Percentiles rank a stretch among this genome's conserved stretches.
Evolutionary conservation across 1,140 invertebrate genomes (phyloP).

Genomic region (Stratiolaelaps scimitus): DNA sequence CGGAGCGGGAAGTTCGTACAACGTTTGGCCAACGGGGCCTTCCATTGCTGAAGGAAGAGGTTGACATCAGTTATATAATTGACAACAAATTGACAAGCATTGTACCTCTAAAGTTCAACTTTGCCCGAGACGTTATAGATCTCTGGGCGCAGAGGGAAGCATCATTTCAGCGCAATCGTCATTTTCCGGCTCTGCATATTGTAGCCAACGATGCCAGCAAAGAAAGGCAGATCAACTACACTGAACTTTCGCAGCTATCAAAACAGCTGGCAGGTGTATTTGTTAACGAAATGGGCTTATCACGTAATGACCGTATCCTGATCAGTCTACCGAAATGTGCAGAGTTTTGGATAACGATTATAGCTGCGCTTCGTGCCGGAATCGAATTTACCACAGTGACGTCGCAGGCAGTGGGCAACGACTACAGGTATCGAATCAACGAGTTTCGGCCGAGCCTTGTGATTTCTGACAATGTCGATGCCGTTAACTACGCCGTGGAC

Average conservation of each 20-base stretch:
- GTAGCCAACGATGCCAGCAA: not conserved
- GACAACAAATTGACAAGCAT: not conserved
- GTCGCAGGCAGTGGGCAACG: not conserved
- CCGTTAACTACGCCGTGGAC: not conserved
- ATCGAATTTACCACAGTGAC: slow-evolving; percentile 3
- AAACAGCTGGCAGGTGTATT: slow-evolving; percentile 9
- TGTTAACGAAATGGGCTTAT: not conserved
- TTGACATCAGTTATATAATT: not conserved
- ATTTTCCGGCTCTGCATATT: not conserved
- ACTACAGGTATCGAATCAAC: not conserved
- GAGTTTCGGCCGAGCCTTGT: not conserved
- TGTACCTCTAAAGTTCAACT: slow-evolving; percentile 42
- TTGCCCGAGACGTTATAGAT: slow-evolving; percentile 42
- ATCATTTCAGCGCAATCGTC: slow-evolving; percentile 17
- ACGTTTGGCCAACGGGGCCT: not conserved
- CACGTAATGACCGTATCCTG: slow-evolving; percentile 38
- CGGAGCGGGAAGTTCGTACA: not conserved
- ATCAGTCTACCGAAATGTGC: slow-evolving; percentile 42
- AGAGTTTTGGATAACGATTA: slow-evolving; percentile 43
- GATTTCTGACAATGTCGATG: slow-evolving; percentile 4
- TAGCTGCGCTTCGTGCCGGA: slow-evolving; percentile 39
- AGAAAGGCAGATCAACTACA: slow-evolving; percentile 9
- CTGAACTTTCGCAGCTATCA: not conserved
- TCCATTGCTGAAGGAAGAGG: not conserved
- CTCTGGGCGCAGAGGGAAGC: slow-evolving; percentile 37